Base-by-base conservation (phyloP, 2,113 vertebrate species). In the Petroica traversi region DNA sequence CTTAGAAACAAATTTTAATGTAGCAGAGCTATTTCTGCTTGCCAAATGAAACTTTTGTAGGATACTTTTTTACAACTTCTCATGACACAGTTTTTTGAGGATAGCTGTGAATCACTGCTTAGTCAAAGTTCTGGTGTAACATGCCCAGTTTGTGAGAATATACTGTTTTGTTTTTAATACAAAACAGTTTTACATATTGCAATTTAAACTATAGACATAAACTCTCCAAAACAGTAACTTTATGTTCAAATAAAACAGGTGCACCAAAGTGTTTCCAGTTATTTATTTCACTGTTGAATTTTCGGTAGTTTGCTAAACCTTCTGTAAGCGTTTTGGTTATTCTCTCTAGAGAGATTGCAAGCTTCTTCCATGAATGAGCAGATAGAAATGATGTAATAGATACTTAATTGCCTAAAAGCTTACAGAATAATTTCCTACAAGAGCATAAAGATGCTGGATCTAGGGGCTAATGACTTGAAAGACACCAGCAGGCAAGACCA, bases 221-320 rank as follows among this genome's bases (percentile, higher is more conserved):
- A 77, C 72, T 91, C 57, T 52, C 73, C 63, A 36, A 88, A 96
- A 83, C 41, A 73, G 66, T 40, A 83, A 79, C 54, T 82, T 92
- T 73, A 83, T 77, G 48, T 34, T 94, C 88, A 90, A 63, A 88
- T 85, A 88, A 94, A 93, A 92, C 73, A 96, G 91, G 62, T 93
- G 90, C 57, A 62, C 33, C n/a, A 2, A 77, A 84, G 43, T 61
- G 54, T 77, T 90, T 93, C 33, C 51, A 73, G 48, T 67, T 90
- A 73, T 51, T 92, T 85, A 79, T 45, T 74, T 85, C 4, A 3
- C 68, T 57, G 36, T 12, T 80, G 52, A 69, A 83, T 82, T 83
- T 85, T 48, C 9, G 6, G 26, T 83, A 66, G 51, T 79, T 92
- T 66, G 88, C 49, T 76, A 85, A 90, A 88, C 38, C 46, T 68